A percentile compares a stretch with the other conserved stretches of the same genome.
phyloP scores from a whole-genome alignment of 2,797 vertebrate species.

The Gymnodraco acuticeps region DNA sequence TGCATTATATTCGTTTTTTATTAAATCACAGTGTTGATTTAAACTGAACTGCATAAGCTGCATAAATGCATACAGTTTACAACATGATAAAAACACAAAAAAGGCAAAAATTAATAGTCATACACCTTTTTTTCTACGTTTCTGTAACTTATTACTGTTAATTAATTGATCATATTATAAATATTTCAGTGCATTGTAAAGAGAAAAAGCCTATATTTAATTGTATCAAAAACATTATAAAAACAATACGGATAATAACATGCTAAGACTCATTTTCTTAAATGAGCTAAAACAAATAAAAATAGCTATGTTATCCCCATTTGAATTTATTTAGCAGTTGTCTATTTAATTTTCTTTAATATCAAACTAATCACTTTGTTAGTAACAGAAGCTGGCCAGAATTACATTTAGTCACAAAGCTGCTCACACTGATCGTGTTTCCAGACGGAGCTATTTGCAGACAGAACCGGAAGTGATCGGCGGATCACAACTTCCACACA shows the following conservation, averaged over 20 bases:
- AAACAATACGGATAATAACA: too few species aligned
- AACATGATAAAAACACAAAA: not conserved
- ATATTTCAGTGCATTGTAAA: too few species aligned
- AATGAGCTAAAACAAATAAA: too few species aligned
- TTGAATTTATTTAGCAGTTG: too few species aligned
- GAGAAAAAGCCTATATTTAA: too few species aligned
- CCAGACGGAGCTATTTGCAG: conserved; percentile 63
- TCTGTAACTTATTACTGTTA: not conserved
- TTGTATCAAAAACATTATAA: too few species aligned
- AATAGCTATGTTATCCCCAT: too few species aligned
- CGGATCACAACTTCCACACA: conserved; percentile 79
- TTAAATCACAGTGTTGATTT: not conserved
- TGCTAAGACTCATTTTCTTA: too few species aligned
- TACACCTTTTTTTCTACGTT: too few species aligned
- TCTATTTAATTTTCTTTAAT: not conserved
- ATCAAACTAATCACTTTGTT: not conserved
- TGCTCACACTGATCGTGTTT: conserved; percentile 38
- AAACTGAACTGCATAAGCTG: not conserved
- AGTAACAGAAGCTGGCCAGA: not conserved
- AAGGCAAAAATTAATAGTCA: too few species aligned
- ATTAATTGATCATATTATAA: too few species aligned
- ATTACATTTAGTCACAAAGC: too few species aligned
- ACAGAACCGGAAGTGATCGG: conserved; percentile 69
- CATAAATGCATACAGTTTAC: not conserved
- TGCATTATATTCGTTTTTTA: not conserved